Evolutionary conservation across 2,797 vertebrate genomes (phyloP).

Genomic region (Mormyrus proboscirostris): DNA sequence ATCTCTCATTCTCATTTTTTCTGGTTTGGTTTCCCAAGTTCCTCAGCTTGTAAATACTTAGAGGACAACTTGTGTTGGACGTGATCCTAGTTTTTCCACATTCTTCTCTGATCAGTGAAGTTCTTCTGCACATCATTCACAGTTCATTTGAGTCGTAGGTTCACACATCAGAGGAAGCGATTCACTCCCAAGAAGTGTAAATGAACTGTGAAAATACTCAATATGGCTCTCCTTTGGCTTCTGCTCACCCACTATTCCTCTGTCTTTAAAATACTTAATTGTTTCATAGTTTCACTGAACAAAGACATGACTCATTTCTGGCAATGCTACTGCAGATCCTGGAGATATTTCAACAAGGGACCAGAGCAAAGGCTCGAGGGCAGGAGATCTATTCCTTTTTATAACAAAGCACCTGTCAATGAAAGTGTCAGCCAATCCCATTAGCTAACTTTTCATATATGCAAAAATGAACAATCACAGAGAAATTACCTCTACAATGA

Average conservation of each 20-base stretch:
- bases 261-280: background rate
- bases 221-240: background rate
- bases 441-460: background rate
- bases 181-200: background rate
- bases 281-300: background rate
- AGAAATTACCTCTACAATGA: background rate
- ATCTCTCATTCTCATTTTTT: constrained; percentile 27
- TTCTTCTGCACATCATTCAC: constrained; percentile 16
- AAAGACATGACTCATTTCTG: background rate
- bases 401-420: background rate
- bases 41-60: constrained; percentile 37
- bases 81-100: background rate
- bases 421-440: background rate
- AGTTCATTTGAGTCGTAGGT: constrained; percentile 7
- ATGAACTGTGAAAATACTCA: constrained; percentile 11
- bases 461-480: background rate
- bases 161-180: constrained; percentile 16
- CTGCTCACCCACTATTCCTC: background rate
- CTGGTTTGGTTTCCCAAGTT: constrained; percentile 54
- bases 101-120: background rate
- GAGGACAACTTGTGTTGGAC: constrained; percentile 20
- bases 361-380: background rate
- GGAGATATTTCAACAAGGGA: background rate
- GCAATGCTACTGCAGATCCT: background rate
- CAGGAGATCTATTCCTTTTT: background rate